phyloP scores from a whole-genome alignment of 1,140 invertebrate genomes.

The Helicoverpa armigera region DNA sequence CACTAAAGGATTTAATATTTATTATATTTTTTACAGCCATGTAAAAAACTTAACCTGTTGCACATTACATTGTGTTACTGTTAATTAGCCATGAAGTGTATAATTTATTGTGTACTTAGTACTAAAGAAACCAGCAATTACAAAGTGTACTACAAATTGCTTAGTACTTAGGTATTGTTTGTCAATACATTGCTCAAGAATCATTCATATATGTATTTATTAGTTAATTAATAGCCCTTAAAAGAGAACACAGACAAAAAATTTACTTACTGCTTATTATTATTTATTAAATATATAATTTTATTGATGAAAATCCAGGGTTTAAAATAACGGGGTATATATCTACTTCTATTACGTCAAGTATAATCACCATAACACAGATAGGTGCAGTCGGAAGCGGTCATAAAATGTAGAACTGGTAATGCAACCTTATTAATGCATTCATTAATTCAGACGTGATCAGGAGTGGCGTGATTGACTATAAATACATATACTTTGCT shows the following conservation, averaged over 20 bases:
- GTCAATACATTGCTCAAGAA: background rate
- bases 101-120: constrained; percentile 19
- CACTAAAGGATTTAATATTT: background rate
- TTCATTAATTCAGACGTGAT: constrained; percentile 32
- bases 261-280: no score
- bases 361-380: background rate
- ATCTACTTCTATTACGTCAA: background rate
- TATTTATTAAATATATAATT: no score
- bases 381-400: background rate
- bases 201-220: constrained; percentile 13
- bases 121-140: background rate
- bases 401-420: constrained; percentile 11
- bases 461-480: constrained; percentile 16
- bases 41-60: constrained; percentile 24
- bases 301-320: no score
- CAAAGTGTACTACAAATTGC: constrained; percentile 7
- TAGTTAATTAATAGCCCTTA: background rate
- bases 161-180: constrained; percentile 22
- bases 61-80: constrained; percentile 11
- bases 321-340: no score
- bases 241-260: background rate
- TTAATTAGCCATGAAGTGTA: constrained; percentile 32
- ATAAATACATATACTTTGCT: constrained; percentile 1
- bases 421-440: constrained; percentile 25
- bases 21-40: background rate